Evolutionary conservation across 2,797 vertebrate genomes (phyloP).

Genomic region (Rhodeus uyekii): DNA sequence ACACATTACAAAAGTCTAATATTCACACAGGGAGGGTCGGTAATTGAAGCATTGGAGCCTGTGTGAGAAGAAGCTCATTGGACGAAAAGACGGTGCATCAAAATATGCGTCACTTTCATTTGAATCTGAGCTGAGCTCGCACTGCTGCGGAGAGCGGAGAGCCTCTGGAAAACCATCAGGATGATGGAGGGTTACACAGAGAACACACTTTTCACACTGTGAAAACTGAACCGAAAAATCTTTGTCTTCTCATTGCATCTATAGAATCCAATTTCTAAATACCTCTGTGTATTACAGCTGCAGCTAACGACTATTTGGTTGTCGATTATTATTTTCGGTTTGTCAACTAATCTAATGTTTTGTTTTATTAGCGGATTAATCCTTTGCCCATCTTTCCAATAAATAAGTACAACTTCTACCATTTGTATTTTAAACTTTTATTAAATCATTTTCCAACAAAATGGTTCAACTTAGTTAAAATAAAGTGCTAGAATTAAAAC

Average conservation of each 20-base stretch:
- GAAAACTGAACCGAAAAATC: slow-evolving; percentile 69
- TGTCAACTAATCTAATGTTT: too few relatives aligned
- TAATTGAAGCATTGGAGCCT: slow-evolving; percentile 84
- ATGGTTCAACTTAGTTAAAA: too few relatives aligned
- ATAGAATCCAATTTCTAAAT: background rate
- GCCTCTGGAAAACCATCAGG: background rate
- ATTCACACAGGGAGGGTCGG: slow-evolving; percentile 93
- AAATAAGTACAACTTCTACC: too few relatives aligned
- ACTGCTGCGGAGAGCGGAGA: background rate
- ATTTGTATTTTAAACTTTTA: too few relatives aligned
- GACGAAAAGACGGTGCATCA: slow-evolving; percentile 77
- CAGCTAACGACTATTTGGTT: too few relatives aligned
- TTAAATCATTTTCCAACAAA: too few relatives aligned
- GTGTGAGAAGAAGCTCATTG: slow-evolving; percentile 84
- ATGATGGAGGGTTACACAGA: background rate
- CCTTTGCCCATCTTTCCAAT: too few relatives aligned
- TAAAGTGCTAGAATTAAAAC: too few relatives aligned
- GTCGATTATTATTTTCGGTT: too few relatives aligned
- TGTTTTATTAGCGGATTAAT: too few relatives aligned
- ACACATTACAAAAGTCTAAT: slow-evolving; percentile 95
- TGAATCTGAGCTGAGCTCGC: background rate
- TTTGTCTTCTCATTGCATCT: background rate
- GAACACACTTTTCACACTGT: slow-evolving; percentile 36
- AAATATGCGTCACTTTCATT: slow-evolving; percentile 79
- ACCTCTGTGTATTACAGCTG: too few relatives aligned